Evolutionary conservation across 1,140 invertebrate species (phyloP), one percentile per base, ranked within the genome.

Genomic region (Diorhabda sublineata): DNA sequence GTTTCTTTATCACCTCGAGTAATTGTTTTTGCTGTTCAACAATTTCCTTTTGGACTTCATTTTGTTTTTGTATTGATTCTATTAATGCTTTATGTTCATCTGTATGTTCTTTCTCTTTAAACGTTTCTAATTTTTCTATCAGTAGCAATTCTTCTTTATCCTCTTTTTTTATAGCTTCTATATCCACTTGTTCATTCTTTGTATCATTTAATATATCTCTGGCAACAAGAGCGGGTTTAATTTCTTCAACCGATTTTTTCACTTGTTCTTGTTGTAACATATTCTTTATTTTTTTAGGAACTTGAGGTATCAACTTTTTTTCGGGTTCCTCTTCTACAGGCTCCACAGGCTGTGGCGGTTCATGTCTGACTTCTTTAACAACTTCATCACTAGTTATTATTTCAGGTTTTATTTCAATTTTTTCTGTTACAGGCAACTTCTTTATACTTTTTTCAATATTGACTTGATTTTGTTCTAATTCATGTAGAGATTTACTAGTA

Each of bases 291-390:
- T 52, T n/a, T 52, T 52, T n/a, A 52, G n/a, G 6, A 4, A 3
- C n/a, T 52, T 4, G 6, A 52, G 47, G 47, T 52, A 8, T 52
- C n/a, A 8, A 6, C 6, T 52, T n/a, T 52, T 52, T 52, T 52
- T 52, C n/a, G 2, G 47, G 47, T 52, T 52, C 47, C 9, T 67
- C 61, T 59, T 67, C 61, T 41, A 64, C 56, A 8, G 81, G 80
- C 69, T 86, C 82, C 42, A 85, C 80, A 26, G 84, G 85, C 66
- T 85, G 78, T n/a, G 84, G 84, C 7, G 84, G 83, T 71, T 87
- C 84, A 73, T 82, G 80, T 47, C 84, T 78, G 64, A 81, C 72
- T 66, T 84, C 77, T 68, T 75, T 67, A 6, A 67, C 43, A 45
- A 4, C 60, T 47, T 60, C 60, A 3, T 67, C 65, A 26, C 41